phyloP scores from a whole-genome alignment of 2,888 invertebrate genomes.

The Helicoverpa assulta region DNA sequence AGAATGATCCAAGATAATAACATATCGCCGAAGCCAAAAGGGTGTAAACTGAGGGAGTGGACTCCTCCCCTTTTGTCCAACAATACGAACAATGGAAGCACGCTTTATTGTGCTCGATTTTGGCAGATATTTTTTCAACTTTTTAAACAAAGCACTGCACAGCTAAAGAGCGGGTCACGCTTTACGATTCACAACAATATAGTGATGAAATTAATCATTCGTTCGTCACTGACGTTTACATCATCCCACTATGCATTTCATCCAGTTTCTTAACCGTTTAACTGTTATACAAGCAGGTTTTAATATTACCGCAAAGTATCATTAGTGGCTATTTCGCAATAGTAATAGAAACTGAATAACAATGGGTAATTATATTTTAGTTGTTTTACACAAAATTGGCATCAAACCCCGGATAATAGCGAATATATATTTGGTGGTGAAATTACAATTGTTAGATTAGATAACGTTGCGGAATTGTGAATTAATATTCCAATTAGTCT shows the following conservation, averaged over 20 bases:
- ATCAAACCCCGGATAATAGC: conserved; percentile 23
- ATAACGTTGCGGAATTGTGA: conserved; percentile 45
- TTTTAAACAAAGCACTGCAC: conserved; percentile 78
- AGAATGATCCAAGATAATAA: conserved; percentile 74
- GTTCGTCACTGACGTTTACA: conserved; percentile 68
- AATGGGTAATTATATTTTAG: conserved; percentile 57
- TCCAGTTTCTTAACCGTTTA: conserved; percentile 60
- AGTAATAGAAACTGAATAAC: conserved; percentile 50
- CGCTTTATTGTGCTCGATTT: conserved; percentile 73
- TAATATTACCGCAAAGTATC: conserved; percentile 49
- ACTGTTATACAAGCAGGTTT: conserved; percentile 64
- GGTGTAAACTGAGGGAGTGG: conserved; percentile 72
- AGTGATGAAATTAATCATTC: conserved; percentile 84
- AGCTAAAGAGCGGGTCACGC: conserved; percentile 80
- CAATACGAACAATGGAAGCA: conserved; percentile 78
- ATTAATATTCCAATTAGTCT: conserved; percentile 50
- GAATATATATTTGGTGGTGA: conserved; percentile 29
- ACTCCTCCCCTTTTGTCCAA: conserved; percentile 71
- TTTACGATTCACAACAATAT: conserved; percentile 78
- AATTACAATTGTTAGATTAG: conserved; percentile 45
- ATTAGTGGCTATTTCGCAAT: conserved; percentile 51
- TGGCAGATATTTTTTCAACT: conserved; percentile 68
- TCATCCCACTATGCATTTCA: conserved; percentile 66
- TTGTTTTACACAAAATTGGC: conserved; percentile 50
- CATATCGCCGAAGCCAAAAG: conserved; percentile 63